Base-by-base conservation (phyloP, 2,797 vertebrate species). In the Carduelis carduelis region DNA sequence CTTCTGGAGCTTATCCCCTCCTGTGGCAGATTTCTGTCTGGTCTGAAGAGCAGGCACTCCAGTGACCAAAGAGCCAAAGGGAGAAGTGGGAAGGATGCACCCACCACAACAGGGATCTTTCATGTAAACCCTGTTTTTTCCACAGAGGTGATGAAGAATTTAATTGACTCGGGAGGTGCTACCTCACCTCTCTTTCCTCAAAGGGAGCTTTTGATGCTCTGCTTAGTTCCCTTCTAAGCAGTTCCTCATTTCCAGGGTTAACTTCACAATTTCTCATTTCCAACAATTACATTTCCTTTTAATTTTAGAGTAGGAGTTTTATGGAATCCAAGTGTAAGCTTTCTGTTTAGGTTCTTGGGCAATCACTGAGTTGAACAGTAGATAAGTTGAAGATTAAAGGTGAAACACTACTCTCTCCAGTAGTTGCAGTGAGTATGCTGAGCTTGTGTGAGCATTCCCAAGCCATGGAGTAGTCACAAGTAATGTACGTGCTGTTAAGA, bases 1-100 rank as follows among this genome's bases (percentile, higher is more conserved):
- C 81, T 90, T 94, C 90, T 93, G 83, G 75, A 90, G 37, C 8
- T 86, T 71, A 19, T 37, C 68, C 84, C 19, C 68, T 93, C 44
- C 4, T 3, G 44, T 46, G 74, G 26, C 41, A 52, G 44, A 26
- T 87, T 90, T 53, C 66, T 70, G 2, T 59, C 41, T 88, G 52
- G 52, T 87, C 60, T 83, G 49, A 87, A 82, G 56, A 87, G n/a
- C 12, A n/a, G 61, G 26, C 22, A n/a, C 27, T 53, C 19, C 44
- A 39, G 37, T 80, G 85, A 74, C 77, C 66, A 24, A 59, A 75
- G 56, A 59, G 23, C 11, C 2, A 0, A 35, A 63, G 56, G 18
- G 50, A 87, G 63, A 63, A 59, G 32, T 39, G 34, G 15, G 27
- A 52, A 26, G 12, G 28, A 39, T 56, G 18, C 11, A 46, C 14